A percentile compares a stretch with the other conserved stretches of the same genome.
phyloP scores from a whole-genome alignment of 2,113 vertebrate genomes.

The Paraplagusia blochii region DNA sequence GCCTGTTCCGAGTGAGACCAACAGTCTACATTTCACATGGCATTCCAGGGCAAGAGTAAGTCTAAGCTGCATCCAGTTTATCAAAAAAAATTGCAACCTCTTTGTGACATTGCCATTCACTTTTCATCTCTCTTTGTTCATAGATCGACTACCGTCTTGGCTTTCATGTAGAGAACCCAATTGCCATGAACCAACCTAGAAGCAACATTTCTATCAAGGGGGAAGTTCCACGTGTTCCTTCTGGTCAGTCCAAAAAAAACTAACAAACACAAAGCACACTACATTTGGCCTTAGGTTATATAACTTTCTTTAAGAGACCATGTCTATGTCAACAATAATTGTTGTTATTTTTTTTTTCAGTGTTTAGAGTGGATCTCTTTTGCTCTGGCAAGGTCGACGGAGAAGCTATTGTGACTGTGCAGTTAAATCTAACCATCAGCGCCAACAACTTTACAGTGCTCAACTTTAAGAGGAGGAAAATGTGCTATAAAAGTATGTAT shows the following conservation, averaged over 20 bases:
- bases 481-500: slow-evolving; percentile 93
- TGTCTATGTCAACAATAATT: neutral
- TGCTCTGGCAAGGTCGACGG: slow-evolving; percentile 92
- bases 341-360: slow-evolving; percentile 57
- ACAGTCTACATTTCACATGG: slow-evolving; percentile 95
- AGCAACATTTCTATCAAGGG: slow-evolving; percentile 91
- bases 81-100: neutral
- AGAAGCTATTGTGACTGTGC: slow-evolving; percentile 89
- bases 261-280: too few species aligned
- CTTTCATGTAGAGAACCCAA: slow-evolving; percentile 89
- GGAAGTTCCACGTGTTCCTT: slow-evolving; percentile 87
- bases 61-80: neutral
- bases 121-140: neutral
- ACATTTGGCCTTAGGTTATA: neutral
- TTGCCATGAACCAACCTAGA: slow-evolving; percentile 87
- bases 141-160: slow-evolving; percentile 94
- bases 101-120: neutral
- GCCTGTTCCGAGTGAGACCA: slow-evolving; percentile 91
- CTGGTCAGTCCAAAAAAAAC: slow-evolving; percentile 75
- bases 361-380: slow-evolving; percentile 91
- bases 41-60: slow-evolving; percentile 87
- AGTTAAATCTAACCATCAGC: slow-evolving; percentile 91
- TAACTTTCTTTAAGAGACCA: neutral
- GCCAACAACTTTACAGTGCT: slow-evolving; percentile 97
- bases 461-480: slow-evolving; percentile 99